Evolutionary conservation across 1,140 invertebrate genomes (phyloP).

Genomic region (Planococcus citri): DNA sequence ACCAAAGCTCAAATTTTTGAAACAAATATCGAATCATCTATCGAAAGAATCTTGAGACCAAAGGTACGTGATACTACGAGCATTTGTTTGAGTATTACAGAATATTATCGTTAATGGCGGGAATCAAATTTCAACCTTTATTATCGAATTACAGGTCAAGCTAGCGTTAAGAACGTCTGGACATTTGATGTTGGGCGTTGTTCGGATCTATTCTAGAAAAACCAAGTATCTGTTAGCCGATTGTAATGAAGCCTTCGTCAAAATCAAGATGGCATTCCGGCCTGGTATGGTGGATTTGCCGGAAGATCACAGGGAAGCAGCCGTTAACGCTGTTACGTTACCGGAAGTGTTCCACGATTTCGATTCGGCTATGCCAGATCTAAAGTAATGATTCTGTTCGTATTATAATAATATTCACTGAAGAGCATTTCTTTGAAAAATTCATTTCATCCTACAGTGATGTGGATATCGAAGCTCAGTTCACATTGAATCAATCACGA

Average conservation of each 20-base stretch:
- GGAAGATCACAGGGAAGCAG: conserved; percentile 90
- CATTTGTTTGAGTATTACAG: too few species aligned
- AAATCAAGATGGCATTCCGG: conserved; percentile 98
- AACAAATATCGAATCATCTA: conserved; percentile 98
- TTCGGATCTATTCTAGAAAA: conserved; percentile 96
- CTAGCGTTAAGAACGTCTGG: conserved; percentile 96
- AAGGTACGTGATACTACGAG: too few species aligned
- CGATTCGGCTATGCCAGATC: conserved; percentile 88
- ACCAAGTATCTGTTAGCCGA: conserved; percentile 97
- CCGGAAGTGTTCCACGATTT: conserved; percentile 95
- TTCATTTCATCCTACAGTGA: conserved; percentile 40
- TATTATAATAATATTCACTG: not conserved
- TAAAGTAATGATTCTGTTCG: conserved; percentile 43
- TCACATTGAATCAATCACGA: conserved; percentile 90
- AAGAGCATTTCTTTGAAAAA: not conserved
- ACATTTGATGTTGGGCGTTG: conserved; percentile 92
- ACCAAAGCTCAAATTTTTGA: conserved; percentile 99
- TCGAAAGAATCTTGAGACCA: conserved; percentile 96
- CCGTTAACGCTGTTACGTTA: conserved; percentile 87
- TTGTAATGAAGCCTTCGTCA: conserved; percentile 99
- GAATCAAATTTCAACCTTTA: too few species aligned
- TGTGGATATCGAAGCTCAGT: conserved; percentile 92
- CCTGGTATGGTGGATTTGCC: conserved; percentile 96
- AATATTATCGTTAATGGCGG: too few species aligned
- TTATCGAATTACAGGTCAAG: conserved; percentile 82